phyloP scores from a whole-genome alignment of 1,140 invertebrate species.

The Chironomus striatipennis region DNA sequence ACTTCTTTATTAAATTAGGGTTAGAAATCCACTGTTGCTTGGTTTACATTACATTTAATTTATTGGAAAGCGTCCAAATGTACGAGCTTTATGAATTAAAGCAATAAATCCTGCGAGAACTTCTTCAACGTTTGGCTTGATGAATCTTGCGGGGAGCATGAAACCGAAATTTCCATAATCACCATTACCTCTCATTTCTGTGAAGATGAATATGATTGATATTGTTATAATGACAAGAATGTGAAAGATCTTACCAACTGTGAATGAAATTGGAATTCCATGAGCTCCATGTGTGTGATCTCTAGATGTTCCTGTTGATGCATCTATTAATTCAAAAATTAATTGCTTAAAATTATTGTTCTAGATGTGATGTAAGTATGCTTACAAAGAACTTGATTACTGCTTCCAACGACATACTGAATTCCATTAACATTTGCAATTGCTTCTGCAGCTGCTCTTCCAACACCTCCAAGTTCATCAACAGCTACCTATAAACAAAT shows the following conservation, averaged over 20 bases:
- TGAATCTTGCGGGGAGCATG: conserved; percentile 61
- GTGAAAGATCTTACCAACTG: conserved; percentile 40
- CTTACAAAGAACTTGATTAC: conserved; percentile 44
- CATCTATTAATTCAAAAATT: neutral
- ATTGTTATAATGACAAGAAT: conserved; percentile 31
- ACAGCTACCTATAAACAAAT: neutral
- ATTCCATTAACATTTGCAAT: conserved; percentile 39
- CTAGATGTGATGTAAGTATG: neutral
- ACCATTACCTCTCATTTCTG: conserved; percentile 60
- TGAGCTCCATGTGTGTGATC: conserved; percentile 64
- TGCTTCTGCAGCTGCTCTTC: conserved; percentile 41
- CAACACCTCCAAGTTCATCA: conserved; percentile 31
- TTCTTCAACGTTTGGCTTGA: conserved; percentile 62
- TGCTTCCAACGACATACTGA: conserved; percentile 42
- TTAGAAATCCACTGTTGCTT: neutral
- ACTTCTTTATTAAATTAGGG: neutral
- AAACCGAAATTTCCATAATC: conserved; percentile 52
- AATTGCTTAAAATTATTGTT: neutral
- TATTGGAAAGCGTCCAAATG: conserved; percentile 20
- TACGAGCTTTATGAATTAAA: conserved; percentile 47
- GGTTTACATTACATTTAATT: neutral
- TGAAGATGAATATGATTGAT: too few species aligned
- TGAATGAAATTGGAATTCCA: conserved; percentile 56
- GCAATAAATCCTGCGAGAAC: conserved; percentile 53
- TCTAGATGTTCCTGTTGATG: conserved; percentile 45